Evolutionary conservation across 1,140 invertebrate genomes (phyloP).

Genomic region (Chrysomallon squamiferum): DNA sequence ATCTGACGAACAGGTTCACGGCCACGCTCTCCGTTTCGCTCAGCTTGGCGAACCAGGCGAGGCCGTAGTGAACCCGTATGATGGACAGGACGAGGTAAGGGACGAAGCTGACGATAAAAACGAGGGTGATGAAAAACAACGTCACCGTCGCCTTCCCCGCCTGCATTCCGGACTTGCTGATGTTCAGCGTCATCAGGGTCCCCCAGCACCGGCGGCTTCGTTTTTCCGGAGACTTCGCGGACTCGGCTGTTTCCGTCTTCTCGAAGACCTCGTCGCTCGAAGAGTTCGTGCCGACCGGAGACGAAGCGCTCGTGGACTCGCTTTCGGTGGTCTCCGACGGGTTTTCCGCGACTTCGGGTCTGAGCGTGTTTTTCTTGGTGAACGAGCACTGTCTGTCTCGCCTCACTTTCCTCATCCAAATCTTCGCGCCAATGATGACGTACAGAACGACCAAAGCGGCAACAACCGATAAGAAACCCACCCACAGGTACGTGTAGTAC

Average conservation of each 20-base stretch:
- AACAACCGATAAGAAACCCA: conserved; percentile 25
- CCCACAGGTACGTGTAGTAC: conserved; percentile 32
- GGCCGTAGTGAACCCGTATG: conserved; percentile 14
- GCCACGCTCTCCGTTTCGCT: conserved; percentile 15
- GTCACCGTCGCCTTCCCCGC: conserved; percentile 38
- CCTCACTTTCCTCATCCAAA: conserved; percentile 15
- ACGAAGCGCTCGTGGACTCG: no score
- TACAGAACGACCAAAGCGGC: conserved; percentile 23
- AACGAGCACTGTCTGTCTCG: conserved; percentile 8
- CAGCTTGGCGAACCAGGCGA: conserved; percentile 14
- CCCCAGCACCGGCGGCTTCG: background rate
- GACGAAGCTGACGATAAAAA: conserved; percentile 50
- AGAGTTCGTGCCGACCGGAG: no score
- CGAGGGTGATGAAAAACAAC: conserved; percentile 45
- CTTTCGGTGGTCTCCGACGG: no score
- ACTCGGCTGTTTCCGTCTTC: background rate
- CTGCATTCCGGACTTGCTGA: conserved; percentile 10
- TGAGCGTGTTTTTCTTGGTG: background rate
- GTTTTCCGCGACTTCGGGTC: no score
- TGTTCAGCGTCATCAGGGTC: background rate
- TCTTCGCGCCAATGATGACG: conserved; percentile 19
- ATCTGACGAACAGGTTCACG: conserved; percentile 37
- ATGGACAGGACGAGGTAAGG: conserved; percentile 43
- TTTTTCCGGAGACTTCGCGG: background rate
- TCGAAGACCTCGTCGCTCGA: background rate